phyloP scores from a whole-genome alignment of 2,888 invertebrate species.

The Drosophila tripunctata region DNA sequence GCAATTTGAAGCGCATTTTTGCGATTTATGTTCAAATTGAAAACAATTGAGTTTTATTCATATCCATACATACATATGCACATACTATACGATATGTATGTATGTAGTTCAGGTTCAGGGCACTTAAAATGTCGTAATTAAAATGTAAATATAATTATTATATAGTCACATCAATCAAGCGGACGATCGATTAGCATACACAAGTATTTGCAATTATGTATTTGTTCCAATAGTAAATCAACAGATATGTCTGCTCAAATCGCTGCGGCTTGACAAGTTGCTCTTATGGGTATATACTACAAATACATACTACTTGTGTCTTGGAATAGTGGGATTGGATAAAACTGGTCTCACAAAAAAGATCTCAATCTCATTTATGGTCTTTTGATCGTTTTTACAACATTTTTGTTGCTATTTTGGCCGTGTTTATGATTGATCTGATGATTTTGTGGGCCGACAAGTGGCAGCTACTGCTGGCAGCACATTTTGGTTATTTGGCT shows the following conservation, averaged over 20 bases:
- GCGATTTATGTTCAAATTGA: slow-evolving; percentile 6
- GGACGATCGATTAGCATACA: slow-evolving; percentile 72
- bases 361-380: slow-evolving; percentile 73
- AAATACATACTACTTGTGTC: slow-evolving; percentile 5
- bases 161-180: slow-evolving; percentile 66
- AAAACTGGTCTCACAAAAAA: slow-evolving; percentile 74
- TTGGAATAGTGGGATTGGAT: slow-evolving; percentile 42
- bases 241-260: slow-evolving; percentile 70
- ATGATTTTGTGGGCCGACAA: slow-evolving; percentile 68
- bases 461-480: slow-evolving; percentile 61
- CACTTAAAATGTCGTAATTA: slow-evolving; percentile 60
- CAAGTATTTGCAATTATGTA: slow-evolving; percentile 75
- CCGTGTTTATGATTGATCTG: slow-evolving; percentile 72
- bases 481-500: slow-evolving; percentile 12
- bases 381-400: slow-evolving; percentile 66
- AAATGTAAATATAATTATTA: slow-evolving; percentile 71
- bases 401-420: slow-evolving; percentile 32
- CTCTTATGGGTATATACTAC: neutral
- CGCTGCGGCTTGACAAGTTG: slow-evolving; percentile 64
- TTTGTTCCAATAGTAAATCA: slow-evolving; percentile 65
- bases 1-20: slow-evolving; percentile 16
- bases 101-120: slow-evolving; percentile 46
- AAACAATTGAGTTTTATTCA: too few relatives aligned
- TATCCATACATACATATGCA: too few relatives aligned
- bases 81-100: too few relatives aligned